Conservation (phyloP, 92 coral and sea anemone species). For the Metridium senile region DNA sequence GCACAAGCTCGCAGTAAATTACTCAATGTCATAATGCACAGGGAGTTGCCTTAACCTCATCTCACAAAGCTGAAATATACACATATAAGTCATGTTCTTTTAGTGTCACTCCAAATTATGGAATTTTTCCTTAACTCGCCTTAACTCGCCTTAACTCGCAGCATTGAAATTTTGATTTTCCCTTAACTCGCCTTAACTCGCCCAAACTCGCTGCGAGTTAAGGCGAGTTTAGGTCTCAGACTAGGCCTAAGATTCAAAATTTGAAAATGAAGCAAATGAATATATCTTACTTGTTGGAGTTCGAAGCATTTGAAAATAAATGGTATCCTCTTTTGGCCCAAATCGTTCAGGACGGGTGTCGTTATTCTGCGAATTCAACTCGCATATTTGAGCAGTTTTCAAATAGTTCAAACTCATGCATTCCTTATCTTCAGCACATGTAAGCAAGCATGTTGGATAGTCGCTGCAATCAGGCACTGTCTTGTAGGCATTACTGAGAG, state of each 20-base stretch:
- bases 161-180: too few relatives aligned
- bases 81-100: too few relatives aligned
- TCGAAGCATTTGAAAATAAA: background rate
- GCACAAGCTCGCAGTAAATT: too few relatives aligned
- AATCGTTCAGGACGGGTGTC: background rate
- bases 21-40: too few relatives aligned
- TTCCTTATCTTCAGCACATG: background rate
- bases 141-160: too few relatives aligned
- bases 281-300: background rate
- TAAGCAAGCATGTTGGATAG: background rate
- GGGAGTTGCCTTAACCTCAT: too few relatives aligned
- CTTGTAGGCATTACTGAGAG: background rate
- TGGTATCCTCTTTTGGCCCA: background rate
- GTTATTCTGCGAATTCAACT: background rate
- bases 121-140: too few relatives aligned
- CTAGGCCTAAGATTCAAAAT: background rate
- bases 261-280: background rate
- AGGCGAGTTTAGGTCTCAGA: too few relatives aligned
- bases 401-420: conserved; percentile 5
- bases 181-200: too few relatives aligned
- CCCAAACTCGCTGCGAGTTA: too few relatives aligned
- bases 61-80: too few relatives aligned
- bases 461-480: background rate
- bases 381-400: background rate
- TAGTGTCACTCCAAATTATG: too few relatives aligned